Evolutionary conservation across 2,888 invertebrate genomes (phyloP).

Genomic region (Thumatha senex): DNA sequence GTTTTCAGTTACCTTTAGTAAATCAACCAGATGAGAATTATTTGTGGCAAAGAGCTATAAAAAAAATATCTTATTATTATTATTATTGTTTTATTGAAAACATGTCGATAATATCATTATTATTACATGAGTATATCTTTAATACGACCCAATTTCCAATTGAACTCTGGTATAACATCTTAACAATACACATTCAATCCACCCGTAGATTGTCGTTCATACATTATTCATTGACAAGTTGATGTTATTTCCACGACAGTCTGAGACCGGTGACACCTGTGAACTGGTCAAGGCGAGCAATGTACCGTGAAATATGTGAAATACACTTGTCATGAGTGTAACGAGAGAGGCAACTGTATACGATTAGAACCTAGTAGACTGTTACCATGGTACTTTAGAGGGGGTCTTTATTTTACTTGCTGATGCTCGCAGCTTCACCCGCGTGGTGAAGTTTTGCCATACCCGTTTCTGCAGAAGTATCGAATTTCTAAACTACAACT

Average conservation of each 20-base stretch:
- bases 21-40: too few species aligned
- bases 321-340: constrained; percentile 12
- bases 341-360: neutral
- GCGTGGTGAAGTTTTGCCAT: neutral
- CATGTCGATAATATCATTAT: neutral
- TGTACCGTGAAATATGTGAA: constrained; percentile 35
- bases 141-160: constrained; percentile 24
- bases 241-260: constrained; percentile 41
- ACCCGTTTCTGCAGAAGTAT: too few species aligned
- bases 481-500: too few species aligned
- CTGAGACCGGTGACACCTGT: constrained; percentile 52
- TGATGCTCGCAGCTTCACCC: neutral
- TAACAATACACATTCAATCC: constrained; percentile 32
- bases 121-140: neutral
- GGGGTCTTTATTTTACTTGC: neutral
- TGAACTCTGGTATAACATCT: constrained; percentile 18
- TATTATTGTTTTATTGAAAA: too few species aligned
- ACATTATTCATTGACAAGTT: constrained; percentile 66
- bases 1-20: too few species aligned
- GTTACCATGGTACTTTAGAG: neutral
- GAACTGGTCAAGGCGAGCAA: constrained; percentile 36
- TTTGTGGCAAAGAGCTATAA: too few species aligned
- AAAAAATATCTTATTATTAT: too few species aligned
- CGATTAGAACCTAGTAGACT: neutral
- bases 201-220: constrained; percentile 36